Evolutionary conservation across 2,797 vertebrate species (phyloP).

Genomic region (Lagocephalus sceleratus): DNA sequence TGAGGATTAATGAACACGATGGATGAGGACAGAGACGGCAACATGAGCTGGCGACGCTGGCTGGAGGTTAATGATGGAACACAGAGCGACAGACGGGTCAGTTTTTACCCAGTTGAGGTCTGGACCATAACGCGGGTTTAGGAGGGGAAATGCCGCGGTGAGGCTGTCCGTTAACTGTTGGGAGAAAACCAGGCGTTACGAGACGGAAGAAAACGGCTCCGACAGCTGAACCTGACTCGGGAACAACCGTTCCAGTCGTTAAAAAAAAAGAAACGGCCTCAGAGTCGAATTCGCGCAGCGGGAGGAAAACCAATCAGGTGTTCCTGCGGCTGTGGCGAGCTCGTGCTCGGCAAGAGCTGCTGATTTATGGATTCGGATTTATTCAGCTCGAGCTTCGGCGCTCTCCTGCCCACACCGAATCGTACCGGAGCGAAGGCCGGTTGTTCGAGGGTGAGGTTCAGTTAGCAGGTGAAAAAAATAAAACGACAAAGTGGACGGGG

Average conservation of each 20-base stretch:
- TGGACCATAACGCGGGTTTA: constrained; percentile 67
- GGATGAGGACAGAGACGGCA: constrained; percentile 45
- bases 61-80: constrained; percentile 57
- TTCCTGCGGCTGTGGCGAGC: no score
- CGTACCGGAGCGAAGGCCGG: neutral
- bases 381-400: no score
- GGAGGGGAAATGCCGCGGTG: constrained; percentile 66
- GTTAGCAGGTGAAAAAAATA: neutral
- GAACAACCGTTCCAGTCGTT: constrained; percentile 23
- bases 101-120: constrained; percentile 71
- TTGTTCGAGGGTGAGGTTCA: constrained; percentile 26
- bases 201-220: constrained; percentile 25
- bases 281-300: neutral
- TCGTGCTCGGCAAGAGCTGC: no score
- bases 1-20: constrained; percentile 38
- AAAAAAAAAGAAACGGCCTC: neutral
- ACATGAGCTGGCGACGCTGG: constrained; percentile 45
- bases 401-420: no score
- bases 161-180: constrained; percentile 71
- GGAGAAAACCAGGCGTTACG: constrained; percentile 64
- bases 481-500: neutral
- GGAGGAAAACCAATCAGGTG: no score
- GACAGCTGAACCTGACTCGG: constrained; percentile 14
- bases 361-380: no score
- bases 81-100: constrained; percentile 46